Conservation (phyloP, 2,797 vertebrate genomes). For the Bovichtus diacanthus region DNA sequence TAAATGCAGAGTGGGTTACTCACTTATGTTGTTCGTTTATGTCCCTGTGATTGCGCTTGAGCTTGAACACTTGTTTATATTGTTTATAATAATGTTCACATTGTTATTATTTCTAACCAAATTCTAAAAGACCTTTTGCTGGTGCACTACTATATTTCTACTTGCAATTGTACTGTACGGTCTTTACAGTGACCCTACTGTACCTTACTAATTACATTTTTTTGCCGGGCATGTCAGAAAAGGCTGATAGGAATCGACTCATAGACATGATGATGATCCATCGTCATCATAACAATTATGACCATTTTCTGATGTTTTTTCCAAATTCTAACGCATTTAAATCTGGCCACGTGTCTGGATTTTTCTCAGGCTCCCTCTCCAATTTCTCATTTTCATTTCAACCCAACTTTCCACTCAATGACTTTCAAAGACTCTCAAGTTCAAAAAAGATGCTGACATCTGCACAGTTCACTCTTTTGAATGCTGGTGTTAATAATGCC, state of each 20-base stretch:
- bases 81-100: neutral
- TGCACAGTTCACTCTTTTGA: neutral
- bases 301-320: no score
- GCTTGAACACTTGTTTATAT: neutral
- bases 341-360: neutral
- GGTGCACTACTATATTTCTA: neutral
- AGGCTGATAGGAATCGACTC: no score
- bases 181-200: neutral
- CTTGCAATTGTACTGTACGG: neutral
- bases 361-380: neutral
- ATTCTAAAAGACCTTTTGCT: neutral
- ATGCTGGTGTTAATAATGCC: neutral
- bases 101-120: neutral
- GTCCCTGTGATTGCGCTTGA: neutral
- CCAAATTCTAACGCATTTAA: neutral
- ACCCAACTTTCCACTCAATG: neutral
- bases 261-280: no score
- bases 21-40: no score
- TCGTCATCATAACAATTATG: no score
- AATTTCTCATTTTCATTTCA: conserved; percentile 2
- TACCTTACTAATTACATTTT: no score
- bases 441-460: neutral
- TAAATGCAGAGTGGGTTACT: neutral
- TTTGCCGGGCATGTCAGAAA: neutral
- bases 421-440: neutral